Conservation (phyloP, 2,797 vertebrate genomes). For the Melanotaenia nigrans region DNA sequence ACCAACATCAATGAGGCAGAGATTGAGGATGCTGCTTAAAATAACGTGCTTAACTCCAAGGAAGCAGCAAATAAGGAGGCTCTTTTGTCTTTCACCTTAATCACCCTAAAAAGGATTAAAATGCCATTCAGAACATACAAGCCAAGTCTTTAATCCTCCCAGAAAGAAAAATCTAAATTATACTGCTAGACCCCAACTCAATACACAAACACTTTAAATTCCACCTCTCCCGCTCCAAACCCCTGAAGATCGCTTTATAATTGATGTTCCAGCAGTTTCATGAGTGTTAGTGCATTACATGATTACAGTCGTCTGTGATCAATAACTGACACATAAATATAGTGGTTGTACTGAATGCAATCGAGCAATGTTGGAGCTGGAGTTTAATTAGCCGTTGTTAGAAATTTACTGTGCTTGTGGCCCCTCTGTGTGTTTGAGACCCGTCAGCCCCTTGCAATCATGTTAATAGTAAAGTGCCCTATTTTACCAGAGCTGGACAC, state of each 20-base stretch:
- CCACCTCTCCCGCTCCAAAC: neutral
- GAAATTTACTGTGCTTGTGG: slow-evolving; percentile 52
- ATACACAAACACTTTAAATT: slow-evolving; percentile 9
- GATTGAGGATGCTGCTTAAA: slow-evolving; percentile 37
- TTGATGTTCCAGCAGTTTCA: slow-evolving; percentile 57
- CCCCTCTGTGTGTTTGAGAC: slow-evolving; percentile 34
- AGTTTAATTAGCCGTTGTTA: slow-evolving; percentile 67
- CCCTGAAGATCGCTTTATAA: slow-evolving; percentile 60
- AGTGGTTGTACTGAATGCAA: slow-evolving; percentile 49
- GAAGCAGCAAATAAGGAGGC: slow-evolving; percentile 24
- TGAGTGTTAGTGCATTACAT: slow-evolving; percentile 55
- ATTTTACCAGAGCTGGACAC: slow-evolving; percentile 32
- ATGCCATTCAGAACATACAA: slow-evolving; percentile 34
- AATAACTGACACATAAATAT: slow-evolving; percentile 68
- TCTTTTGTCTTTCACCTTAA: slow-evolving; percentile 41
- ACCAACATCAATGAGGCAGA: slow-evolving; percentile 9
- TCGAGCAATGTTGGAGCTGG: slow-evolving; percentile 63
- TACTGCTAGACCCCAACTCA: neutral
- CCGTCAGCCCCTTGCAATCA: slow-evolving; percentile 54
- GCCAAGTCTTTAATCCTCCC: slow-evolving; percentile 28
- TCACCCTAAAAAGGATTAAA: slow-evolving; percentile 58
- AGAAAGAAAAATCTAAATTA: slow-evolving; percentile 13
- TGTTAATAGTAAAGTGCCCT: slow-evolving; percentile 50
- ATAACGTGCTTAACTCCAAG: slow-evolving; percentile 23
- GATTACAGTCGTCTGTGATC: slow-evolving; percentile 62